Base-by-base conservation (phyloP, 2,888 invertebrate species). In the Bruchidius siliquastri region DNA sequence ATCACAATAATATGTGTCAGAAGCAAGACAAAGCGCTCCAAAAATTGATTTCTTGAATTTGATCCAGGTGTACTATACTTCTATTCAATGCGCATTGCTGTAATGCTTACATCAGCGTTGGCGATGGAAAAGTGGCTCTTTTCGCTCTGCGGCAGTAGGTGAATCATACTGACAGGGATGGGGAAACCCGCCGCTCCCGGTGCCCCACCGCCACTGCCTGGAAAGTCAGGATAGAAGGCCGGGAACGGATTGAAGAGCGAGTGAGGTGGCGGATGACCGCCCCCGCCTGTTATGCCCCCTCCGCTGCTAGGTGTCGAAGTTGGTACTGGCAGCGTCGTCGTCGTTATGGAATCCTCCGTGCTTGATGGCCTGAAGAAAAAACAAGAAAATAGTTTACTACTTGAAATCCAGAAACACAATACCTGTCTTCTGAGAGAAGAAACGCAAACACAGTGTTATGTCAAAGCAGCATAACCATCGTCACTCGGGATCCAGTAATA, bases 91-190 rank as follows among this genome's bases (percentile, higher is more conserved):
- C 91, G 90, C 77, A 90, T 86, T 82, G 91, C 90, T 30, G n/a
- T 71, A 21, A 32, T 49, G 13, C 49, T 49, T 49, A 22, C 32
- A 26, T 32, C 21, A 32, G 71, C 26, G 49, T 22, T 21, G 71
- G 49, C 20, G 22, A 32, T 83, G 88, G 90, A 68, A 77, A 88
- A 85, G 87, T 91, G 86, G 81, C 91, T 91, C 83, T 93, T 93
- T 82, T 95, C 95, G 81, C 90, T 91, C 68, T 94, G 94, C 74
- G 95, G 95, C 82, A 95, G 86, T 74, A 95, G 88, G 84, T 95
- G 95, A 77, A 95, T 89, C 95, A 95, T 95, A 84, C 92, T 93
- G 32, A 96, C 90, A 32, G 94, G 94, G 83, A 96, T 91, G 0
- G 95, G 95, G 83, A 95, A 96, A 21, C 93, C 92, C 6, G 93